Conservation (phyloP, 2,888 invertebrate genomes). For the Aleiodes leptofemur region DNA sequence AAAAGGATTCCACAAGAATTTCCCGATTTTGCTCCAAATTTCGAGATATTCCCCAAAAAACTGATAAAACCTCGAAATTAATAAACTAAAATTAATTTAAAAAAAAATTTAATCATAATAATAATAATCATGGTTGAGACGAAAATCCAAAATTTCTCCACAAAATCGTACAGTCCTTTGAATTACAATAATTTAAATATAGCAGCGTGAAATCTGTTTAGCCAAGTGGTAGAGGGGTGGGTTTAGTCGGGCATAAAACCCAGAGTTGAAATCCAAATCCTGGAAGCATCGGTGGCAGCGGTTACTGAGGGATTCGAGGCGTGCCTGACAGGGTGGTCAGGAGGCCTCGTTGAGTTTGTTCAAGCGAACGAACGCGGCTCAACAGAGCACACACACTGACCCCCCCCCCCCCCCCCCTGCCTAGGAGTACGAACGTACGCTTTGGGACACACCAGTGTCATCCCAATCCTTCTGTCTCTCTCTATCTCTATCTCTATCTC, state of each 20-base stretch:
- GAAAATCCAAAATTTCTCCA: neutral
- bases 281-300: conserved; percentile 53
- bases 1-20: too few relatives aligned
- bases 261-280: conserved; percentile 56
- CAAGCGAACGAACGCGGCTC: conserved; percentile 62
- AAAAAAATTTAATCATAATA: conserved; percentile 2
- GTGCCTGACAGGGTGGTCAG: conserved; percentile 64
- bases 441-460: conserved; percentile 39
- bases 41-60: too few relatives aligned
- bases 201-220: conserved; percentile 45
- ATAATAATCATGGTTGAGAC: neutral
- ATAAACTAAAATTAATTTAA: too few relatives aligned
- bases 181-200: conserved; percentile 7
- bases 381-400: conserved; percentile 57
- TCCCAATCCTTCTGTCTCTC: conserved; percentile 45
- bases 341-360: conserved; percentile 63
- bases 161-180: neutral
- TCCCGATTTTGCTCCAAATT: too few relatives aligned
- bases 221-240: conserved; percentile 44
- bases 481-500: too few relatives aligned
- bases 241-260: conserved; percentile 56
- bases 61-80: too few relatives aligned
- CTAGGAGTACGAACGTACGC: neutral
- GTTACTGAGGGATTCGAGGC: conserved; percentile 56
- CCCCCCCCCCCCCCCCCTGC: neutral